Percentiles rank a stretch among this genome's conserved stretches.
phyloP scores from a whole-genome alignment of 2,113 vertebrate species.

The Emydocephalus ijimae region DNA sequence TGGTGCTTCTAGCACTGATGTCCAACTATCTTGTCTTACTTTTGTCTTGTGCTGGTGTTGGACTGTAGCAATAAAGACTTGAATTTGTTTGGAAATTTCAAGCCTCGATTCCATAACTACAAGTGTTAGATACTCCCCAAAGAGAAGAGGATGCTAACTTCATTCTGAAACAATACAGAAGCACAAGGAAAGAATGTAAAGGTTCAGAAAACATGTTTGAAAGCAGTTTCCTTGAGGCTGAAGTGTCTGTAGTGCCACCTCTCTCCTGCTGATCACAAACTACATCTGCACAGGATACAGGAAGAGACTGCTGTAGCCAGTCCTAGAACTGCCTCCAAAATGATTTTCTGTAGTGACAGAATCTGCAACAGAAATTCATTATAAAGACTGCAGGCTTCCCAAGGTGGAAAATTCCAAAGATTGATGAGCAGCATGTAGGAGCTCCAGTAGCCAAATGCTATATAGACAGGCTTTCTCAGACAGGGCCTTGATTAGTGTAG shows the following conservation, averaged over 20 bases:
- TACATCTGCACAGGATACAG: not conserved
- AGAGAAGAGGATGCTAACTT: not conserved
- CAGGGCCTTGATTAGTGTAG: conserved; percentile 63
- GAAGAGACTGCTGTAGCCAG: not conserved
- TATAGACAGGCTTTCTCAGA: conserved; percentile 61
- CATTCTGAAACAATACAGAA: not conserved
- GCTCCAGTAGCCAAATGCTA: conserved; percentile 50
- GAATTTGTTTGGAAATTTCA: not conserved
- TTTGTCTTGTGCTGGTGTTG: not conserved
- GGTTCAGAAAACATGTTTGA: conserved; percentile 4
- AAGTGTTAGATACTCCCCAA: not conserved
- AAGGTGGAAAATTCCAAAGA: conserved; percentile 18
- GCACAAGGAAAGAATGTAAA: not conserved
- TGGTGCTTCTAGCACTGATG: not conserved
- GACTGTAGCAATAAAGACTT: not conserved
- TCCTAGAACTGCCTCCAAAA: not conserved
- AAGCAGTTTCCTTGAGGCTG: not conserved
- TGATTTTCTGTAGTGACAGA: not conserved
- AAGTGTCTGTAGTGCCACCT: not conserved
- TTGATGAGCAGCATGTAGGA: conserved; percentile 23
- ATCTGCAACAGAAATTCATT: conserved; percentile 16
- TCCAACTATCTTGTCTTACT: not conserved
- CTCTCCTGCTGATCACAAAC: conserved; percentile 3
- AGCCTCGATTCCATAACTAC: not conserved
- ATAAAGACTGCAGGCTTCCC: conserved; percentile 15